Conservation (phyloP, 2,113 vertebrate genomes). For the Rhynchomys soricoides region DNA sequence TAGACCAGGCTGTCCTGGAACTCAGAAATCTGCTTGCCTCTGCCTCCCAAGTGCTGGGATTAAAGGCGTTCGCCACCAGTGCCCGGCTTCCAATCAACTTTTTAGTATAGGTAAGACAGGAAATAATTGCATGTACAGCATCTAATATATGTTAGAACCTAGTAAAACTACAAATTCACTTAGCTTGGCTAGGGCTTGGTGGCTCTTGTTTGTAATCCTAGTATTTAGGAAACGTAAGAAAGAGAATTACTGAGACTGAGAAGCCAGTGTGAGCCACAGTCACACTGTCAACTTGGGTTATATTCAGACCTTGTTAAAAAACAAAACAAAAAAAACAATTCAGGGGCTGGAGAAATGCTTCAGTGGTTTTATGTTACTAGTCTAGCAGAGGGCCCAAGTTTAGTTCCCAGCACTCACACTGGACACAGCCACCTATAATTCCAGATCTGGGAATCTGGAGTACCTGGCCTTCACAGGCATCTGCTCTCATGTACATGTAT, state of each 20-base stretch:
- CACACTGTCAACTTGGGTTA: background rate
- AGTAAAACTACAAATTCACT: background rate
- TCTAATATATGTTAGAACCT: constrained; percentile 41
- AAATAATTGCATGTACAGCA: background rate
- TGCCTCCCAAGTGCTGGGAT: too few species aligned
- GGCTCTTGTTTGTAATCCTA: background rate
- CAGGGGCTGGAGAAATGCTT: background rate
- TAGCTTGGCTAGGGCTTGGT: background rate
- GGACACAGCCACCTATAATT: background rate
- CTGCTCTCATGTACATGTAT: background rate
- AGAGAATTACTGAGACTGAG: background rate
- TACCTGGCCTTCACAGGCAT: background rate
- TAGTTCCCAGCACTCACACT: background rate
- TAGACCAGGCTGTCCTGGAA: too few species aligned
- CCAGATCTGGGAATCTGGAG: background rate
- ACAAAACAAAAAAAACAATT: background rate
- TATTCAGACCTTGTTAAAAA: background rate
- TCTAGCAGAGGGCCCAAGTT: background rate
- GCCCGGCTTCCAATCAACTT: too few species aligned
- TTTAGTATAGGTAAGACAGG: constrained; percentile 52
- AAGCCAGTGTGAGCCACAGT: background rate
- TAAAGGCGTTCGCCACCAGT: too few species aligned
- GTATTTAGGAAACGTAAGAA: background rate
- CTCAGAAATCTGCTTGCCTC: too few species aligned
- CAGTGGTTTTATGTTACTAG: background rate